Conservation (phyloP, 2,888 invertebrate species). For the Hesperia comma region DNA sequence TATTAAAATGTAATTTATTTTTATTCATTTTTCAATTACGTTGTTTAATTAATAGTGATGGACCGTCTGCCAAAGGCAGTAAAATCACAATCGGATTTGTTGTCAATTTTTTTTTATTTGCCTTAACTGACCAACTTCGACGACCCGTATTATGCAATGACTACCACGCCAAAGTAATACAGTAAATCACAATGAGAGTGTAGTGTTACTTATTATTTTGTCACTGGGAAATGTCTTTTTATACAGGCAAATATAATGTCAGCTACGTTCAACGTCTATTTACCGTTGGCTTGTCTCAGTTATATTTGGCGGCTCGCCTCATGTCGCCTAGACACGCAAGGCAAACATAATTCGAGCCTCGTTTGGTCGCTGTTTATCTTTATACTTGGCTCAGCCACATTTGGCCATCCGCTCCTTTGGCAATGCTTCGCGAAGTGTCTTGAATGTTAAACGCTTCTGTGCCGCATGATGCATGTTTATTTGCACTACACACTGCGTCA, state of each 20-base stretch:
- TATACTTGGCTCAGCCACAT: conserved; percentile 15
- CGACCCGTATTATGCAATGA: no score
- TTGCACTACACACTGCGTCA: conserved; percentile 6
- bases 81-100: no score
- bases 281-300: background rate
- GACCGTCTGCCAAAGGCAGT: no score
- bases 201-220: no score
- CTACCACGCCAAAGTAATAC: no score
- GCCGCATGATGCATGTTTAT: conserved; percentile 19
- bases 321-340: background rate
- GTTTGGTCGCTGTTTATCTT: conserved; percentile 9
- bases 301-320: background rate
- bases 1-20: no score
- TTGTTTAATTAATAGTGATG: no score
- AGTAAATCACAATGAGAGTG: no score
- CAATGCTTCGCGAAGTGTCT: conserved; percentile 14
- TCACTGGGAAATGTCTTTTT: background rate
- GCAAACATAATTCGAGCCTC: conserved; percentile 8
- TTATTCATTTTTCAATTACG: no score
- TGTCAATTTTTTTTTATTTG: no score
- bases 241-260: background rate
- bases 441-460: conserved; percentile 16
- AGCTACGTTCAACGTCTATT: background rate
- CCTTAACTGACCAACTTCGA: no score
- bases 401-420: conserved; percentile 14